Base-by-base conservation (phyloP, 2,113 vertebrate genomes). In the Thryonomys swinderianus region DNA sequence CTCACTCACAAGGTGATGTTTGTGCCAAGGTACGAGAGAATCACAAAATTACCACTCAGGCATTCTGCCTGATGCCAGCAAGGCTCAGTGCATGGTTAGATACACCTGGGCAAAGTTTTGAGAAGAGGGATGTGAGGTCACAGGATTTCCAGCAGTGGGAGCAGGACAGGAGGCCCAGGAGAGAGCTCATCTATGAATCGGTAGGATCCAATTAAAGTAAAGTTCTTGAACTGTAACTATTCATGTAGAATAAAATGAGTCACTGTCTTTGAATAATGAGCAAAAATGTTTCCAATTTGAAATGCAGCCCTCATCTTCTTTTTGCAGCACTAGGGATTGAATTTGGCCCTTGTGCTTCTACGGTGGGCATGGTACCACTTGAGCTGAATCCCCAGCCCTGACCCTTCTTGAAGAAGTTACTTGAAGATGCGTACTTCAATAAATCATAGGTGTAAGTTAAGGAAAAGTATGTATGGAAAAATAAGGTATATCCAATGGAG, bases 371-470 rank as follows among this genome's bases (percentile, higher is more conserved):
- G 14, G 53, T 14, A 55, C 53, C 53, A 55, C 53, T 51, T 55
- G 53, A 55, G 53, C 53, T 55, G 14, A 55, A 55, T 55, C 53
- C 53, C 13, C 53, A 16, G 53, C 53, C 53, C 53, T 55, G 53
- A 62, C 21, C 5, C 12, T 83, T 48, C 74, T 91, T 30, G 51
- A 34, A n/a, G 45, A 73, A 73, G n/a, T 80, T 78, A 14, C 45
- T 95, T 82, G 23, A 94, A n/a, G 48, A 48, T 25, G 23, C 34
- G 27, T 21, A 81, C 9, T 45, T 87, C 16, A 57, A 74, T 7
- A 85, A 69, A 86, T 16, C n/a, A 61, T 78, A n/a, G n/a, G 9
- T 55, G 32, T 93, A 71, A 90, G 40, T 61, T 88, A 82, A 93
- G 40, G 79, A 62, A 93, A 66, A 18, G 23, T 53, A 79, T 13